Evolutionary conservation across 1,140 invertebrate species (phyloP), one percentile per base, ranked within the genome.

Genomic region (Chlorops oryzae): DNA sequence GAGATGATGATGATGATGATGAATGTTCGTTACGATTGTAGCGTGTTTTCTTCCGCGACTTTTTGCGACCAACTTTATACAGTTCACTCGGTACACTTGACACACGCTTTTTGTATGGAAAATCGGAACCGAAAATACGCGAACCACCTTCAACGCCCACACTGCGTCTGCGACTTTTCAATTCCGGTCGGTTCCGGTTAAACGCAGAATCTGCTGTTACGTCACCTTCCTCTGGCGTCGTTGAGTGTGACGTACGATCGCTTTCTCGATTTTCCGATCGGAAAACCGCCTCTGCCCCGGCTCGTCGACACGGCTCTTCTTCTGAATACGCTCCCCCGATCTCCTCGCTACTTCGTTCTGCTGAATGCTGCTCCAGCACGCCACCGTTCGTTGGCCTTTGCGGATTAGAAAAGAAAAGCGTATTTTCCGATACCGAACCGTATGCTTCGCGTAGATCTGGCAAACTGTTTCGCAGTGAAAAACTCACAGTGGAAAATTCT

Each of bases 371-470:
- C 35, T 49, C 47, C 47, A 49, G 37, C 10, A 22, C 37, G 47
- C 40, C 7, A 22, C 39, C 32, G 48, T 43, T 43, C 17, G 21
- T 40, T 35, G 51, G 24, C 39, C 38, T 35, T 47, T 28, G 39
- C 28, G 24, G 54, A 34, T 43, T 52, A 52, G 20, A 21, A 28
- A 4, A 23, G 44, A 20, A 13, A n/a, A n/a, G n/a, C n/a, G n/a
- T n/a, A n/a, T n/a, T n/a, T n/a, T n/a, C n/a, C n/a, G n/a, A n/a
- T n/a, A n/a, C n/a, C 45, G 62, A 59, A 62, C 59, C 57, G 55
- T 53, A 54, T 61, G 58, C 54, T 52, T 62, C 66, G 63, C 54
- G 57, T 57, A 70, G 59, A 34, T 70, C 67, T 55, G 67, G 64
- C 61, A 70, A 65, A 70, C 67, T 70, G 57, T 61, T 66, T 44